These are phyloP conservation scores for Smittia sp. DNA, from an alignment of 2,888 invertebrate genomes.

Conservation along the genomic window DNA sequence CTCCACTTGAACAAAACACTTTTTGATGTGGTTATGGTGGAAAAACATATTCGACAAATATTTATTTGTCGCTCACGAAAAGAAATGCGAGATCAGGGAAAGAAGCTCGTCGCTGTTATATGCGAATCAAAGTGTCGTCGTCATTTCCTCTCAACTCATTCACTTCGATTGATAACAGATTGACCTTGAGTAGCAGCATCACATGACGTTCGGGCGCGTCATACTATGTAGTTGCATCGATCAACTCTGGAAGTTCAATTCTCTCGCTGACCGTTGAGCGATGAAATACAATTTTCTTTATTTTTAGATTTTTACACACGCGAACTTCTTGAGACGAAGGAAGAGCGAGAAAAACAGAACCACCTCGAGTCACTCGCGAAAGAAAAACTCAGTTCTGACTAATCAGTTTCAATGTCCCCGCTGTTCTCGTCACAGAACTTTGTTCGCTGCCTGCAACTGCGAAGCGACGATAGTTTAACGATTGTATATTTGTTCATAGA, in stretches of 20 bases:
- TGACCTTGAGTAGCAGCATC: neutral
- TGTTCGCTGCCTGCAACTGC: neutral
- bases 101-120: neutral
- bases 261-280: neutral
- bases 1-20: too few species aligned
- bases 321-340: neutral
- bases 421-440: neutral
- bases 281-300: slow-evolving; percentile 3
- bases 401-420: neutral
- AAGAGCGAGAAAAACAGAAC: slow-evolving; percentile 20
- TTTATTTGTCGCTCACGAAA: neutral
- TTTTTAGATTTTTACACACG: slow-evolving; percentile 24
- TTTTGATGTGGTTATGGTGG: neutral
- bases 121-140: neutral
- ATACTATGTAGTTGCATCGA: neutral
- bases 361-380: slow-evolving; percentile 10
- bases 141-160: neutral
- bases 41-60: slow-evolving; percentile 21
- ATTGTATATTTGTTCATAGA: slow-evolving; percentile 12
- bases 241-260: neutral
- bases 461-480: neutral
- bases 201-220: neutral
- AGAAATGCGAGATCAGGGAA: neutral
- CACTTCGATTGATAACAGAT: neutral
- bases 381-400: neutral